A percentile compares a stretch with the other conserved stretches of the same genome.
Conservation (phyloP, 2,797 vertebrate genomes). For the Danio jaintianensis region DNA sequence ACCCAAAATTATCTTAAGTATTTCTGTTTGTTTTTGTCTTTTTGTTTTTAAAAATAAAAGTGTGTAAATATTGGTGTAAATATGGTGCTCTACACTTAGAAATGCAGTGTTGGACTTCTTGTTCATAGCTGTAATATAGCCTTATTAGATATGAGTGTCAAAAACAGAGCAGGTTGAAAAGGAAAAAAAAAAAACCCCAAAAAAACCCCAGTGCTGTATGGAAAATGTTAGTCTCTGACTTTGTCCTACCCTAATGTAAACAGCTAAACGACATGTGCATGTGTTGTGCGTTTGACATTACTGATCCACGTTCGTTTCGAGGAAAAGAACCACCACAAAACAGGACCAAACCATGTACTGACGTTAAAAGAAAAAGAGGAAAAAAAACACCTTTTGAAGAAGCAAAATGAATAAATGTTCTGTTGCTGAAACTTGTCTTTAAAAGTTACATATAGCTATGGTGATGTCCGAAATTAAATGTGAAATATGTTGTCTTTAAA, state of each 20-base stretch:
- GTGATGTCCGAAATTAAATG: slow-evolving; percentile 95
- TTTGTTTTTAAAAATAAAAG: slow-evolving; percentile 69
- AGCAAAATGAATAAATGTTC: slow-evolving; percentile 77
- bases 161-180: slow-evolving; percentile 70
- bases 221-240: slow-evolving; percentile 79
- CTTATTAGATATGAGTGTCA: slow-evolving; percentile 87
- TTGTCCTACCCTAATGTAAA: slow-evolving; percentile 82
- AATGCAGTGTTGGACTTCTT: slow-evolving; percentile 86
- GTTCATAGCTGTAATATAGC: slow-evolving; percentile 93
- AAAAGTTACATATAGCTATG: slow-evolving; percentile 92
- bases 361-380: slow-evolving; percentile 55
- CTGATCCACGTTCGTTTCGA: slow-evolving; percentile 74
- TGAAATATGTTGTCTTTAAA: slow-evolving; percentile 81
- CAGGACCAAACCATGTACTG: slow-evolving; percentile 92
- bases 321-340: slow-evolving; percentile 78
- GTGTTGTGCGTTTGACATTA: slow-evolving; percentile 87
- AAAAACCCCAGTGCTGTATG: slow-evolving; percentile 64
- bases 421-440: slow-evolving; percentile 91
- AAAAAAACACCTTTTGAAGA: slow-evolving; percentile 61
- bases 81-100: slow-evolving; percentile 83
- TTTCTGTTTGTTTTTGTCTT: slow-evolving; percentile 54
- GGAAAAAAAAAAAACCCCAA: slow-evolving; percentile 66
- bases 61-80: slow-evolving; percentile 92
- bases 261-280: slow-evolving; percentile 91
- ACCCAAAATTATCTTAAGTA: slow-evolving; percentile 64